phyloP scores from a whole-genome alignment of 2,888 invertebrate genomes.

The Frankliniella intonsa region DNA sequence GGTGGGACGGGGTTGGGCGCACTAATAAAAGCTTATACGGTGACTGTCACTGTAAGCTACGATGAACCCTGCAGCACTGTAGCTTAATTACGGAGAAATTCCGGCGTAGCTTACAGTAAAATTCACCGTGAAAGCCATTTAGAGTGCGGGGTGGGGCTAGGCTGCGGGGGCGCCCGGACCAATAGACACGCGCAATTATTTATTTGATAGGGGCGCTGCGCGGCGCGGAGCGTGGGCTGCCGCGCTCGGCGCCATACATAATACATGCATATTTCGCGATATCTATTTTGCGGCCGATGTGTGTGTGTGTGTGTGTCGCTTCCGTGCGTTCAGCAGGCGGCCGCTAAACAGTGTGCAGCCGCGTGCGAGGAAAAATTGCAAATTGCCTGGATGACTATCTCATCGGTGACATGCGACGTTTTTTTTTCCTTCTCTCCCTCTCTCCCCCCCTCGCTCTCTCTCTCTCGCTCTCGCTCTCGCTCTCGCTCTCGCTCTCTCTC shows the following conservation, averaged over 20 bases:
- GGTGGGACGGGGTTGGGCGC: too few relatives aligned
- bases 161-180: neutral
- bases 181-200: constrained; percentile 19
- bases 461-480: neutral
- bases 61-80: too few relatives aligned
- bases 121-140: too few relatives aligned
- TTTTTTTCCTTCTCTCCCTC: neutral
- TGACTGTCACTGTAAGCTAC: too few relatives aligned
- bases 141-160: neutral
- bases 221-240: neutral
- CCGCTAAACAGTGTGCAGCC: neutral
- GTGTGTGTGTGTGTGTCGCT: neutral
- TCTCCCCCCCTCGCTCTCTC: neutral
- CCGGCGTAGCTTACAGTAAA: too few relatives aligned
- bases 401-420: neutral
- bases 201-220: neutral
- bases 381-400: too few relatives aligned
- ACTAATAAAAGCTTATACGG: too few relatives aligned
- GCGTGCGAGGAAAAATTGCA: neutral
- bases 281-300: neutral
- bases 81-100: too few relatives aligned
- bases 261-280: constrained; percentile 6
- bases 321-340: too few relatives aligned
- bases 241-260: neutral
- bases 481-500: too few relatives aligned